phyloP scores from a whole-genome alignment of 1,140 invertebrate genomes.

The Anoplophora glabripennis region DNA sequence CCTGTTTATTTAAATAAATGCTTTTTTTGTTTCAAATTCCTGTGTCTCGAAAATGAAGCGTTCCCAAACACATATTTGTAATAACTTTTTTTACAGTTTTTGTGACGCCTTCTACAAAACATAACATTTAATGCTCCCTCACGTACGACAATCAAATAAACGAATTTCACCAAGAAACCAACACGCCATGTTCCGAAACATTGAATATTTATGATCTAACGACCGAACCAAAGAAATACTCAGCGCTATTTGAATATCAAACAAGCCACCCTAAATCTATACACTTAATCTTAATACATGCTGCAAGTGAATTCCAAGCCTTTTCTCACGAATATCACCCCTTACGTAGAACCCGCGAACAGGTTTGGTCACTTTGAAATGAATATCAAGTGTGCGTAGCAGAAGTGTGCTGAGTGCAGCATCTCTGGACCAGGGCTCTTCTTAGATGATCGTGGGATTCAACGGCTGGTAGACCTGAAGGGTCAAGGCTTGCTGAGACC shows the following conservation, averaged over 20 bases:
- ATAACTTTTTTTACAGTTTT: too few relatives aligned
- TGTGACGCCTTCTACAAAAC: too few relatives aligned
- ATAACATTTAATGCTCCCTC: too few relatives aligned
- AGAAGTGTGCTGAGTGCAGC: constrained; percentile 6
- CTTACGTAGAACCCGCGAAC: constrained; percentile 19
- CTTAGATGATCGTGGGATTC: not conserved
- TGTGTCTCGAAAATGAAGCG: too few relatives aligned
- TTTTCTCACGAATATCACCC: constrained; percentile 29
- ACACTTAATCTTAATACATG: constrained; percentile 10
- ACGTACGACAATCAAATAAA: too few relatives aligned
- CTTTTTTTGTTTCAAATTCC: too few relatives aligned
- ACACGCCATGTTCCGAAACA: too few relatives aligned
- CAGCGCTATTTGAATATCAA: constrained; percentile 35
- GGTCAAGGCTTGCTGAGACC: too few relatives aligned
- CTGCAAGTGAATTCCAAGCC: constrained; percentile 18
- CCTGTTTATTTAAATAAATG: too few relatives aligned
- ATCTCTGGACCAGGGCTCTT: not conserved
- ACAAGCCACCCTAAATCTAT: constrained; percentile 25
- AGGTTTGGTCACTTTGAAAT: constrained; percentile 31
- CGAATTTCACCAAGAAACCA: too few relatives aligned
- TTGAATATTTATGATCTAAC: too few relatives aligned
- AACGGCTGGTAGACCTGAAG: not conserved
- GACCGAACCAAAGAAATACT: constrained; percentile 11
- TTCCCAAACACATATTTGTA: too few relatives aligned
- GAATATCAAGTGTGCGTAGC: not conserved